Conservation (phyloP, 2,888 invertebrate species). For the Eudiplozoon nipponicum region DNA sequence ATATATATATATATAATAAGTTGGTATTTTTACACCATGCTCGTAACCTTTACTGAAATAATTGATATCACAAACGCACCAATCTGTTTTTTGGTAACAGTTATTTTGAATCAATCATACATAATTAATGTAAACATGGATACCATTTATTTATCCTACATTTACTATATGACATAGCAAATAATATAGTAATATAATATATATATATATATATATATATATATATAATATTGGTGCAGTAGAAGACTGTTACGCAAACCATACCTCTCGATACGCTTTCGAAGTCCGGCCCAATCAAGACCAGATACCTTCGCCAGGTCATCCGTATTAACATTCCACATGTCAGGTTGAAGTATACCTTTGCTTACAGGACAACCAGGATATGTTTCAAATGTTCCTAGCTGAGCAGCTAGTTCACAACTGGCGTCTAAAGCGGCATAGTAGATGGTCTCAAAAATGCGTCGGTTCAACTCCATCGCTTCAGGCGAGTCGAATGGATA, state of each 20-base stretch:
- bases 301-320: conserved; percentile 33
- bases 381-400: conserved; percentile 62
- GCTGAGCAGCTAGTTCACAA: conserved; percentile 53
- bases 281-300: conserved; percentile 48
- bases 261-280: conserved; percentile 44
- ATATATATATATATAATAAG: too few relatives aligned
- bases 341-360: conserved; percentile 75
- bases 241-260: conserved; percentile 74
- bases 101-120: too few relatives aligned
- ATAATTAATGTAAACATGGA: too few relatives aligned
- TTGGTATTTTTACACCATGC: too few relatives aligned
- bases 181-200: too few relatives aligned
- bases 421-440: conserved; percentile 79
- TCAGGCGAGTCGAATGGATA: conserved; percentile 57
- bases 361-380: conserved; percentile 61
- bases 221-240: too few relatives aligned
- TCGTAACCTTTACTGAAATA: too few relatives aligned
- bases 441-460: conserved; percentile 89
- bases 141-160: too few relatives aligned
- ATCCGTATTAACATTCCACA: conserved; percentile 51
- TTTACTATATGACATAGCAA: too few relatives aligned
- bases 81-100: too few relatives aligned
- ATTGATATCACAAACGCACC: too few relatives aligned
- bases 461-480: conserved; percentile 51
- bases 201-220: too few relatives aligned